These are phyloP conservation scores for Micropterix aruncella DNA, from an alignment of 2,888 invertebrate genomes.

Conservation along the genomic window DNA sequence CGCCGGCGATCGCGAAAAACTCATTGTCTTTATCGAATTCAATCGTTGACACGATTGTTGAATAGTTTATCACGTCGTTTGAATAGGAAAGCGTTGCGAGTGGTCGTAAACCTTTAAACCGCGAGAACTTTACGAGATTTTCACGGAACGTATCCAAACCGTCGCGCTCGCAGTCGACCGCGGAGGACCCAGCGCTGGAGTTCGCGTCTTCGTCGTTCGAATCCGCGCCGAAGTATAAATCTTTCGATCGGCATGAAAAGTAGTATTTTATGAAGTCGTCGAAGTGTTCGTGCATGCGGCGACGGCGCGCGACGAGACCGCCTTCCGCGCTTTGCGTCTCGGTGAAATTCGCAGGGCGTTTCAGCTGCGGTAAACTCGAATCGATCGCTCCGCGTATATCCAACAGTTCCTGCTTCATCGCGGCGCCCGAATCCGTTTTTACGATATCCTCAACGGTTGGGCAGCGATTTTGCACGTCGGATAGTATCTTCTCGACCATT, in stretches of 20 bases:
- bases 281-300: conserved; percentile 73
- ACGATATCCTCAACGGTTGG: conserved; percentile 41
- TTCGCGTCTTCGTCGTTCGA: conserved; percentile 14
- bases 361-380: conserved; percentile 21
- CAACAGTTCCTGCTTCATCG: conserved; percentile 40
- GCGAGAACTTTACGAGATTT: conserved; percentile 74
- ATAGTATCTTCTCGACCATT: conserved; percentile 52
- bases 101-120: conserved; percentile 62
- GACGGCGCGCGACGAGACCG: conserved; percentile 48
- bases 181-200: conserved; percentile 11
- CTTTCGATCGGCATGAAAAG: conserved; percentile 61
- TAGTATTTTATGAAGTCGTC: conserved; percentile 83
- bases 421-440: conserved; percentile 30
- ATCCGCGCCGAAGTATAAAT: conserved; percentile 45
- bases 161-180: conserved; percentile 15
- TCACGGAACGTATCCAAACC: conserved; percentile 68
- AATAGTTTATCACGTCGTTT: conserved; percentile 75
- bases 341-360: conserved; percentile 8
- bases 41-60: conserved; percentile 80
- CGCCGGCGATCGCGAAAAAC: conserved; percentile 91
- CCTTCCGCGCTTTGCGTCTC: conserved; percentile 13
- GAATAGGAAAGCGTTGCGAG: conserved; percentile 83
- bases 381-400: conserved; percentile 40
- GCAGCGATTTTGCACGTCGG: conserved; percentile 41
- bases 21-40: conserved; percentile 95